Evolutionary conservation across 2,113 vertebrate species (phyloP).

Genomic region (Alectura lathami): DNA sequence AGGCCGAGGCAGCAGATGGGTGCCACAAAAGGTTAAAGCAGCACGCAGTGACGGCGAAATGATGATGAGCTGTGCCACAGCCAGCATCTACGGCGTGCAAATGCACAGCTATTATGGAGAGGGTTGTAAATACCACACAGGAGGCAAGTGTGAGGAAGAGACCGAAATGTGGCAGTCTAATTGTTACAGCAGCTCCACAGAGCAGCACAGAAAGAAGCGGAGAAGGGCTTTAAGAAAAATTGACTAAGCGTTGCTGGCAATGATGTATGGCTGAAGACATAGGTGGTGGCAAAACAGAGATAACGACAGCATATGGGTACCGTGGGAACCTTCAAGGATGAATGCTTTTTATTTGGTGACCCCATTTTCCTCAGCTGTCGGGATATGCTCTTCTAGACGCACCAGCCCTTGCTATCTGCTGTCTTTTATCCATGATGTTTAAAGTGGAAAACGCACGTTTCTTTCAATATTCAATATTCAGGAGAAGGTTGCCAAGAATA

Average conservation of each 20-base stretch:
- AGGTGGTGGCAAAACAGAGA: background rate
- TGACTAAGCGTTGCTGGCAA: background rate
- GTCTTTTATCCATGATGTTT: background rate
- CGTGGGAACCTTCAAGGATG: background rate
- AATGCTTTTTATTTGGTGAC: background rate
- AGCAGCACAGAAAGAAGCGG: background rate
- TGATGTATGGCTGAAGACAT: background rate
- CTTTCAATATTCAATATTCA: conserved; percentile 52
- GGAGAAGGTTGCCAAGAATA: background rate
- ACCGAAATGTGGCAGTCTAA: background rate
- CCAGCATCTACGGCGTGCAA: background rate
- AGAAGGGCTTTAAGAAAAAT: background rate
- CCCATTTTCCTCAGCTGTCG: background rate
- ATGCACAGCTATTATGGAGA: background rate
- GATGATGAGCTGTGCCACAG: background rate
- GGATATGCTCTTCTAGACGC: background rate
- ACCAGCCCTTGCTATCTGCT: background rate
- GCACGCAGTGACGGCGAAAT: background rate
- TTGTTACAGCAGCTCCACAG: background rate
- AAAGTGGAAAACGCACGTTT: background rate
- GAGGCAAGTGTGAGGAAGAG: background rate
- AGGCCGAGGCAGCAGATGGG: conserved; percentile 6
- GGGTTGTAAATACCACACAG: background rate
- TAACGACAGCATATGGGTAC: background rate
- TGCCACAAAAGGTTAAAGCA: conserved; percentile 18